Base-by-base conservation (phyloP, 2,797 vertebrate species). In the Petrocephalus schoutedeni region DNA sequence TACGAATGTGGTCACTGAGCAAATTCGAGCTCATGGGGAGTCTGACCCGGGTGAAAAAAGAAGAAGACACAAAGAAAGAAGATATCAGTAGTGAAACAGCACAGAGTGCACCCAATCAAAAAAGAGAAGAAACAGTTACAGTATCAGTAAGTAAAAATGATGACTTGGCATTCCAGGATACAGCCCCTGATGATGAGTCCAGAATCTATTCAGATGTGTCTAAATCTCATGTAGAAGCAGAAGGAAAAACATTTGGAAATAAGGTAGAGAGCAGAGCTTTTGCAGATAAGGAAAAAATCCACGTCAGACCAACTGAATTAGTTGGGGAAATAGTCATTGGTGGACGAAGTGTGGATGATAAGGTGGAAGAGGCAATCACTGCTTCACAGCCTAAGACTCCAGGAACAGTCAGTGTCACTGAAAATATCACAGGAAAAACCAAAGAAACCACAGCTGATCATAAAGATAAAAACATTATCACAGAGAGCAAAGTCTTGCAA, bases 21-120 rank as follows among this genome's bases (percentile, higher is more conserved):
- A 90, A 92, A 88, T 96, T 96, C 92, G 95, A 96, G 86, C 93
- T 93, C 90, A 95, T 94, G 4, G 95, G 95, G 89, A 94, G 93
- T 92, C 91, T 96, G 64, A 93, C 87, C 64, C 92, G 91, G 87
- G 92, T 86, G 6, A 84, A 87, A 28, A 87, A 91, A 28, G 87
- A 91, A 83, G 71, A 41, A 67, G 61, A 80, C 67, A 36, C 6
- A 49, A 86, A 36, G 6, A 36, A 87, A 59, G 36, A 51, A 12
- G 28, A 88, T 80, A 87, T 12, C 61, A 74, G 49, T 74, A 82
- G 5, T 82, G 88, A 89, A 1, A 51, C 21, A 3, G 77, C 80
- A 1, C 57, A 88, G 7, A 82, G 89, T 67, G 61, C 88, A 86
- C 57, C 56, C 53, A 12, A n/a, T 67, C 56, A 91, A 86, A 87